A percentile compares a stretch with the other conserved stretches of the same genome.
These are phyloP conservation scores for Noctua comes DNA, from an alignment of 2,888 invertebrate genomes.

Conservation along the genomic window DNA sequence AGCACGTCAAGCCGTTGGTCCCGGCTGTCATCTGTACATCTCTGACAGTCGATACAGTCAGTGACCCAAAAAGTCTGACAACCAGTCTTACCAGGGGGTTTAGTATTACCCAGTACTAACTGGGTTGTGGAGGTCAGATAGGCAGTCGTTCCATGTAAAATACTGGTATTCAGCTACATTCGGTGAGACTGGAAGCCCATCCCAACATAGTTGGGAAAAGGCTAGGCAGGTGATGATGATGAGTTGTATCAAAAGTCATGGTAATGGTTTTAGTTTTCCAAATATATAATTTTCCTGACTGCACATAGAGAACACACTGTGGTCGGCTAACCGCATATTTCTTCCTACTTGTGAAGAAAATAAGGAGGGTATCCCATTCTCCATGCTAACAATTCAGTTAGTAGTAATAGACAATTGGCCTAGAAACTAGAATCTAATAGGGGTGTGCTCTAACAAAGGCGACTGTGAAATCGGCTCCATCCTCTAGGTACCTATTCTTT, in stretches of 20 bases:
- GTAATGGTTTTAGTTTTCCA: background rate
- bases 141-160: too few species aligned
- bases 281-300: background rate
- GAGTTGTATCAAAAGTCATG: background rate
- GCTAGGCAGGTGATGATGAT: too few species aligned
- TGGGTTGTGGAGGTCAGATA: too few species aligned
- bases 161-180: too few species aligned
- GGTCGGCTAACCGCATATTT: background rate
- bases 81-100: too few species aligned
- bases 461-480: background rate
- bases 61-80: too few species aligned
- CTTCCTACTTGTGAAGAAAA: background rate
- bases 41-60: too few species aligned
- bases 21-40: too few species aligned
- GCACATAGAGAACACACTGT: background rate
- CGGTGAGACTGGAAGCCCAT: too few species aligned
- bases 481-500: background rate
- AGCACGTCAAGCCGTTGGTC: too few species aligned
- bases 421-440: constrained; percentile 24
- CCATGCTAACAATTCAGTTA: background rate
- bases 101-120: too few species aligned
- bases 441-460: background rate
- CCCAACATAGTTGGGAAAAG: too few species aligned
- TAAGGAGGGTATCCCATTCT: background rate
- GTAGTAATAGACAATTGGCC: constrained; percentile 23